A percentile compares a stretch with the other conserved stretches of the same genome.
Conservation (phyloP, 2,113 vertebrate genomes). For the Garra rufa region DNA sequence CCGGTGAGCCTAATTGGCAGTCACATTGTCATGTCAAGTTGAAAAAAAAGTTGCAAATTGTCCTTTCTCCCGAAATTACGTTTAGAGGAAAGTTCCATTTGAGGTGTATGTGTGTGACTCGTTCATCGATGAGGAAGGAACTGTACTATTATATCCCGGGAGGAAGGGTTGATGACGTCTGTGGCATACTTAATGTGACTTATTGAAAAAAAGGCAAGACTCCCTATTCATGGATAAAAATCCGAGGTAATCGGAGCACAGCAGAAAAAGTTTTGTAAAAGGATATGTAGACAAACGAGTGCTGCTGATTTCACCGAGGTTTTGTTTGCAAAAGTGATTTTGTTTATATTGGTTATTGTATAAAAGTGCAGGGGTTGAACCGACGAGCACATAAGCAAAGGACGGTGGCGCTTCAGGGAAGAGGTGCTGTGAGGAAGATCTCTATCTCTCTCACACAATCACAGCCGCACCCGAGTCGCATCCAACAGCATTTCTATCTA, state of each 20-base stretch:
- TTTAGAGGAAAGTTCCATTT: conserved; percentile 83
- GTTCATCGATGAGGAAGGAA: conserved; percentile 90
- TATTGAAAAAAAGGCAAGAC: conserved; percentile 83
- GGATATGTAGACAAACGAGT: conserved; percentile 85
- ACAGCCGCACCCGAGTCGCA: conserved; percentile 76
- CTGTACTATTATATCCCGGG: conserved; percentile 94
- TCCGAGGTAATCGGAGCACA: conserved; percentile 87
- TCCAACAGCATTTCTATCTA: conserved; percentile 71
- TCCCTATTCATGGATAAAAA: conserved; percentile 94
- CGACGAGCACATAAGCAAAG: conserved; percentile 78
- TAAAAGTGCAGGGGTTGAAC: conserved; percentile 80
- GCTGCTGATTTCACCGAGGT: conserved; percentile 75
- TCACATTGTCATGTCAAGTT: conserved; percentile 52
- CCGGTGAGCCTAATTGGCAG: conserved; percentile 44
- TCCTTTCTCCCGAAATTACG: conserved; percentile 59
- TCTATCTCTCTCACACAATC: conserved; percentile 64
- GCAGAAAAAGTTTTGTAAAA: conserved; percentile 86
- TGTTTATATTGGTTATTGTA: conserved; percentile 72
- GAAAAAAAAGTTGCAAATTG: conserved; percentile 55
- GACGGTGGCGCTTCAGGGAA: conserved; percentile 83
- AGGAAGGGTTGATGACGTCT: conserved; percentile 99
- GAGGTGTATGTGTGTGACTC: conserved; percentile 81
- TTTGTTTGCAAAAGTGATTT: conserved; percentile 74
- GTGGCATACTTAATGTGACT: conserved; percentile 97
- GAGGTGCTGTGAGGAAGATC: conserved; percentile 81